These are phyloP conservation scores for Seriola rivoliana DNA, from an alignment of 2,113 vertebrate species.

Conservation along the genomic window DNA sequence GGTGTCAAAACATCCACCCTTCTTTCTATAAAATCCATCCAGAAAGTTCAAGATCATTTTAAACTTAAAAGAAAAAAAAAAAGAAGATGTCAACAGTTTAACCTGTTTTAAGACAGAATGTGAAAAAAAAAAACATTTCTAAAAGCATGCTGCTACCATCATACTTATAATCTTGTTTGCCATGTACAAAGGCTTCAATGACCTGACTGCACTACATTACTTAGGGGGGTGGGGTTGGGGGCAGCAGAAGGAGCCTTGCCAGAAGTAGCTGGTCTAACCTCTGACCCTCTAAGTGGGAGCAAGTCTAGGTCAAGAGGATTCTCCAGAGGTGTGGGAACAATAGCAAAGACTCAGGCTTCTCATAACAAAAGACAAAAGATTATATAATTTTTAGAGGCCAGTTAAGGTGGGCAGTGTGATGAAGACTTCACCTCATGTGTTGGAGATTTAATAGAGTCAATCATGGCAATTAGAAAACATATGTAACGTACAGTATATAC, in stretches of 20 bases:
- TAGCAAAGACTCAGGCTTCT: slow-evolving; percentile 37
- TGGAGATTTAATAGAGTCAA: neutral
- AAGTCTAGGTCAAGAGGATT: slow-evolving; percentile 82
- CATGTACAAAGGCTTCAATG: slow-evolving; percentile 29
- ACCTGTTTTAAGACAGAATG: neutral
- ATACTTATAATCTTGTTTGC: slow-evolving; percentile 9
- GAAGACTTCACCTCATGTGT: neutral
- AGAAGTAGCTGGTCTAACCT: slow-evolving; percentile 72
- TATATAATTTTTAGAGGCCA: slow-evolving; percentile 4
- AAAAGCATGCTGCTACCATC: neutral
- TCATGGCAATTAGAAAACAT: neutral
- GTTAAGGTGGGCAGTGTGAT: neutral
- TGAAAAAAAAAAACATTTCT: neutral
- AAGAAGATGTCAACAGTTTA: neutral
- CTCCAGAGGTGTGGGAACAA: slow-evolving; percentile 68
- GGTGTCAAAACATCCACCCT: neutral
- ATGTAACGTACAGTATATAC: neutral
- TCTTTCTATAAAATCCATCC: neutral
- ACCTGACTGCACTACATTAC: slow-evolving; percentile 34
- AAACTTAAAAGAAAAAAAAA: neutral
- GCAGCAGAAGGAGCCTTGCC: slow-evolving; percentile 24
- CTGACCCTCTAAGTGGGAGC: slow-evolving; percentile 81
- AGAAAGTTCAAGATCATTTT: neutral
- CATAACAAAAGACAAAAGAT: slow-evolving; percentile 20
- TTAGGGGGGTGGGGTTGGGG: neutral